Evolutionary conservation across 2,113 vertebrate species (phyloP).

Genomic region (Irena cyanogastra): DNA sequence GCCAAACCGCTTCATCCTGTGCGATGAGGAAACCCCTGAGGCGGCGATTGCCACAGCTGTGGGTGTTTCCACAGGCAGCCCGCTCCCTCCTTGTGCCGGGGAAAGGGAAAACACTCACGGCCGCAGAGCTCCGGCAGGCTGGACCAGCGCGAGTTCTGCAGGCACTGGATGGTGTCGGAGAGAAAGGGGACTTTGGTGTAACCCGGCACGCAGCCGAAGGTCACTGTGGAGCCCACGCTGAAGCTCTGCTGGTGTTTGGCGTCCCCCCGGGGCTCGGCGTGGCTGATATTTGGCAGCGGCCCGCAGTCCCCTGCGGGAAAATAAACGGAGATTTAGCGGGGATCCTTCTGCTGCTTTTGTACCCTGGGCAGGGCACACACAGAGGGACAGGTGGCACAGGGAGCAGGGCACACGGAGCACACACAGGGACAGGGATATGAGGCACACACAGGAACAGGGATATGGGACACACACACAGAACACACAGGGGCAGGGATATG

Average conservation of each 20-base stretch:
- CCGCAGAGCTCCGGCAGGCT: neutral
- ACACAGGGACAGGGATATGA: neutral
- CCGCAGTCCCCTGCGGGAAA: neutral
- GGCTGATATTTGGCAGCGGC: neutral
- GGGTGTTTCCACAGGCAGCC: rapidly evolving
- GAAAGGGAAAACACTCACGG: neutral
- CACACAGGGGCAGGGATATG: too few species aligned
- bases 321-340: rapidly evolving
- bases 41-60: neutral
- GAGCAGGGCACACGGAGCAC: too few species aligned
- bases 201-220: rapidly evolving
- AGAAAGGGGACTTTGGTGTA: neutral
- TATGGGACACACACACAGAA: too few species aligned
- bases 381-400: neutral
- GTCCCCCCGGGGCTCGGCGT: neutral
- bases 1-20: rapidly evolving
- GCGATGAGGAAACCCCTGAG: neutral
- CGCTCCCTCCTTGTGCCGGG: rapidly evolving
- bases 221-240: neutral
- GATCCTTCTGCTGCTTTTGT: rapidly evolving
- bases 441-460: neutral
- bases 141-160: slow-evolving; percentile 4
- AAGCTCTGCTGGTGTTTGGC: rapidly evolving
- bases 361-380: rapidly evolving
- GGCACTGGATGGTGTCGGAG: neutral